Evolutionary conservation across 2,797 vertebrate genomes (phyloP).

Genomic region (Antrozous pallidus): DNA sequence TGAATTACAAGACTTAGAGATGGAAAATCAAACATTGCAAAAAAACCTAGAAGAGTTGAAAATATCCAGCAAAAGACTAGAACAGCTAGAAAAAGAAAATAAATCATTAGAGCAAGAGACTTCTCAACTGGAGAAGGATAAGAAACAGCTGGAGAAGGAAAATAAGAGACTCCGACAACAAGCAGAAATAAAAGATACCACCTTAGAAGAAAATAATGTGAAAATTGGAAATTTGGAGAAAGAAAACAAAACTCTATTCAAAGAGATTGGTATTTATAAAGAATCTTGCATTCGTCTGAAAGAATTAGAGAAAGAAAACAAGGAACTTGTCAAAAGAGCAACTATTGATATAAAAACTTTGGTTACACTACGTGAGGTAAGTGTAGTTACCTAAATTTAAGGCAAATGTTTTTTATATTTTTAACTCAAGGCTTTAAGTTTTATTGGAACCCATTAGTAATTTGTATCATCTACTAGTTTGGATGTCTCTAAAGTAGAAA

Average conservation of each 20-base stretch:
- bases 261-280: conserved; percentile 93
- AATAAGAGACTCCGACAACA: conserved; percentile 97
- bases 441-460: neutral
- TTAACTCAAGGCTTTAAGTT: neutral
- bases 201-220: conserved; percentile 93
- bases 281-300: conserved; percentile 92
- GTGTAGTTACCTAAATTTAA: conserved; percentile 34
- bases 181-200: conserved; percentile 95
- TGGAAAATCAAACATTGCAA: conserved; percentile 95
- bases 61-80: conserved; percentile 96
- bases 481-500: neutral
- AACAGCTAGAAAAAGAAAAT: conserved; percentile 96
- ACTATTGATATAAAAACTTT: conserved; percentile 97
- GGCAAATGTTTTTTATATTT: neutral
- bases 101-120: conserved; percentile 94
- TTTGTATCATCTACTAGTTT: neutral
- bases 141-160: conserved; percentile 97
- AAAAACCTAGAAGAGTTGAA: conserved; percentile 95
- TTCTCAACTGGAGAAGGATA: conserved; percentile 96
- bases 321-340: conserved; percentile 93
- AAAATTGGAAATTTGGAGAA: conserved; percentile 92
- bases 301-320: conserved; percentile 96
- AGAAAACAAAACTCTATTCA: conserved; percentile 93
- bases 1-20: conserved; percentile 94
- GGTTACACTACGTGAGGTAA: conserved; percentile 94